Percentiles rank a stretch among this genome's conserved stretches.
These are phyloP conservation scores for Anagrus nilaparvatae DNA, from an alignment of 1,140 invertebrate species.

Conservation along the genomic window DNA sequence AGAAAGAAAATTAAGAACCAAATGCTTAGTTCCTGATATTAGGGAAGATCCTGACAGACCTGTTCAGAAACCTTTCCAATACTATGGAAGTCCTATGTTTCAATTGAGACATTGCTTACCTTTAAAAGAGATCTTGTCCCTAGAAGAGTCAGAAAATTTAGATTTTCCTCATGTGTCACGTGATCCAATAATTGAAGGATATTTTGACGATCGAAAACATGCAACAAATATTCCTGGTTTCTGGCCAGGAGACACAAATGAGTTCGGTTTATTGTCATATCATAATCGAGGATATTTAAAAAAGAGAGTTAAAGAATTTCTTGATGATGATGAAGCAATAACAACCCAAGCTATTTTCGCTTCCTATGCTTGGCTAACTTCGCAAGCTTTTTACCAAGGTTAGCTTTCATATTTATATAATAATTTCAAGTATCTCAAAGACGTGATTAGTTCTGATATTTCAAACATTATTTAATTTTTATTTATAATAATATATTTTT, in stretches of 20 bases:
- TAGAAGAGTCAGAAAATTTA: slow-evolving; percentile 44
- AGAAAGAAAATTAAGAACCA: slow-evolving; percentile 21
- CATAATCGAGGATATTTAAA: slow-evolving; percentile 51
- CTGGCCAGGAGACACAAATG: slow-evolving; percentile 65
- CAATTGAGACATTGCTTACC: slow-evolving; percentile 55
- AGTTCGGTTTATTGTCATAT: slow-evolving; percentile 67
- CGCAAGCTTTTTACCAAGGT: slow-evolving; percentile 76
- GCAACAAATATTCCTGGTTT: slow-evolving; percentile 67
- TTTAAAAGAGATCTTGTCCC: slow-evolving; percentile 49
- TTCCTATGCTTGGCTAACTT: slow-evolving; percentile 68
- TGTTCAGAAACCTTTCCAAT: slow-evolving; percentile 55
- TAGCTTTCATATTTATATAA: slow-evolving; percentile 12
- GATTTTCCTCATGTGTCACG: slow-evolving; percentile 46
- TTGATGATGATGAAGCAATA: slow-evolving; percentile 51
- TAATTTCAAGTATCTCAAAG: slow-evolving; percentile 24
- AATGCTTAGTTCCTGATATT: not conserved
- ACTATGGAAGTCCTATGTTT: slow-evolving; percentile 51
- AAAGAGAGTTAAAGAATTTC: slow-evolving; percentile 33
- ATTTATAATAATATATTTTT: slow-evolving; percentile 19
- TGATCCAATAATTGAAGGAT: slow-evolving; percentile 49
- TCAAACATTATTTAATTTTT: slow-evolving; percentile 45
- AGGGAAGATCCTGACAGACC: slow-evolving; percentile 42
- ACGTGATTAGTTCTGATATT: slow-evolving; percentile 48
- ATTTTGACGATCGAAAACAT: slow-evolving; percentile 43
- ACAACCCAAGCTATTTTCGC: slow-evolving; percentile 61